phyloP scores from a whole-genome alignment of 2,888 invertebrate genomes.

The Watsonalla binaria region DNA sequence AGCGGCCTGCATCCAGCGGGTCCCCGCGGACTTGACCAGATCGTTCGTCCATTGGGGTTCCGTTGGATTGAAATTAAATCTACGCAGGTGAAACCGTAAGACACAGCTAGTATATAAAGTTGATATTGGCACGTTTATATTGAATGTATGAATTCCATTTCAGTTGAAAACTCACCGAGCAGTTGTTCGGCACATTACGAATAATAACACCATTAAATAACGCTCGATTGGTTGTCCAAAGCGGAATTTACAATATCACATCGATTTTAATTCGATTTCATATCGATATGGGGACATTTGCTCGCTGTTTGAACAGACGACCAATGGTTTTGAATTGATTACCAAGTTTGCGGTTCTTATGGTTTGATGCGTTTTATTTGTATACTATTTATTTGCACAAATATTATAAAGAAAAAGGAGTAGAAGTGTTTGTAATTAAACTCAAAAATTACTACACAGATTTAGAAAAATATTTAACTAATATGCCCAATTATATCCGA shows the following conservation, averaged over 20 bases:
- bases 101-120: no score
- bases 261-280: constrained; percentile 63
- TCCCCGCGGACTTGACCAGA: no score
- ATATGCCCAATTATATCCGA: no score
- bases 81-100: no score
- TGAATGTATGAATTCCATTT: constrained; percentile 6
- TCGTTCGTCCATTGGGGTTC: no score
- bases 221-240: constrained; percentile 40
- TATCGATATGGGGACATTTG: constrained; percentile 36
- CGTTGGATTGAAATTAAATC: no score
- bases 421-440: no score
- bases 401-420: no score
- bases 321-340: constrained; percentile 30
- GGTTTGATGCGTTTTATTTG: neutral
- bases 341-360: constrained; percentile 19
- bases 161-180: constrained; percentile 27
- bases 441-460: no score
- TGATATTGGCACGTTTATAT: no score
- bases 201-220: constrained; percentile 47
- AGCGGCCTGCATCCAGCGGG: no score
- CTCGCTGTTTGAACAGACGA: constrained; percentile 36
- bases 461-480: no score
- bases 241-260: constrained; percentile 38
- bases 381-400: neutral
- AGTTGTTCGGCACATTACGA: constrained; percentile 48